These are phyloP conservation scores for Peromyscus eremicus DNA, from an alignment of 2,797 vertebrate species.

Conservation along the genomic window DNA sequence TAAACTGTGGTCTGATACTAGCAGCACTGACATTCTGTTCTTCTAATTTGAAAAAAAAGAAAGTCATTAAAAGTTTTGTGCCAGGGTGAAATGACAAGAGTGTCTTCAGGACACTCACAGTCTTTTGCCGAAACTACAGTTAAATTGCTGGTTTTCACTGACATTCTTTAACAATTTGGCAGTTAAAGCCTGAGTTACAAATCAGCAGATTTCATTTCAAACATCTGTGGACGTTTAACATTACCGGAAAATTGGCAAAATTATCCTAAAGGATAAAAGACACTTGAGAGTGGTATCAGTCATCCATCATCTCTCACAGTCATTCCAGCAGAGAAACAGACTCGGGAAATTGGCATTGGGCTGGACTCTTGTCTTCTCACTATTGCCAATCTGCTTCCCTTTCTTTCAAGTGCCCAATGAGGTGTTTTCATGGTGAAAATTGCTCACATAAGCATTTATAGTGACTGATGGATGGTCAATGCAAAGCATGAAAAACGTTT, in stretches of 20 bases:
- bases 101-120: slow-evolving; percentile 53
- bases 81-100: slow-evolving; percentile 51
- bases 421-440: slow-evolving; percentile 81
- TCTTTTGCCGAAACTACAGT: slow-evolving; percentile 58
- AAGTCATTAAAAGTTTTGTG: slow-evolving; percentile 54
- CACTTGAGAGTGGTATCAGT: slow-evolving; percentile 83
- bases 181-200: slow-evolving; percentile 73
- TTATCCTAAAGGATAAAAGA: slow-evolving; percentile 83
- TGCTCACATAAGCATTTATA: slow-evolving; percentile 70
- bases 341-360: slow-evolving; percentile 81
- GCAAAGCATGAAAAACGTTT: slow-evolving; percentile 73
- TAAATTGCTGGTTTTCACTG: slow-evolving; percentile 67
- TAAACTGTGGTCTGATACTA: background rate
- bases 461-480: slow-evolving; percentile 78
- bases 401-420: slow-evolving; percentile 63
- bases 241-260: slow-evolving; percentile 85
- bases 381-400: slow-evolving; percentile 61
- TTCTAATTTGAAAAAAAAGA: background rate
- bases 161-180: slow-evolving; percentile 79
- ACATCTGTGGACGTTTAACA: slow-evolving; percentile 85
- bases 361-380: slow-evolving; percentile 64
- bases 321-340: slow-evolving; percentile 75
- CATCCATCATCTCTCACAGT: slow-evolving; percentile 83
- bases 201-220: slow-evolving; percentile 81
- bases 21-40: slow-evolving; percentile 50